These are phyloP conservation scores for Carassius gibelio DNA, from an alignment of 2,113 vertebrate species.

Conservation along the genomic window DNA sequence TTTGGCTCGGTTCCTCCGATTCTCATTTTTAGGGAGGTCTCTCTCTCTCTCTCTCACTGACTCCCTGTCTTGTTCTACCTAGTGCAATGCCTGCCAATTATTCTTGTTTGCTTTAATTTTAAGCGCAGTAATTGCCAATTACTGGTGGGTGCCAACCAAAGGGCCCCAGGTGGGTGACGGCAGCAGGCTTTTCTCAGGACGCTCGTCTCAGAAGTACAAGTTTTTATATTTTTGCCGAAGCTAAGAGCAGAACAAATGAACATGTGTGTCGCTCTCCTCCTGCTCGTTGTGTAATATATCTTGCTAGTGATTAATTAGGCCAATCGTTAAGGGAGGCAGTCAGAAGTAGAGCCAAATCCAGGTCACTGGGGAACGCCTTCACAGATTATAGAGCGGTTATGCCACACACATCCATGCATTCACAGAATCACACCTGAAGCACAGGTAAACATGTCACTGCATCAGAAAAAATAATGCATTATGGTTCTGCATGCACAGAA, in stretches of 20 bases:
- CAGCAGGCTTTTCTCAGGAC: slow-evolving; percentile 20
- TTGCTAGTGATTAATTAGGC: slow-evolving; percentile 32
- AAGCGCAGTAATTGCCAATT: slow-evolving; percentile 51
- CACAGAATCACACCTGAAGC: background rate
- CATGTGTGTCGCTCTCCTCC: slow-evolving; percentile 26
- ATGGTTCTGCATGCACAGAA: background rate
- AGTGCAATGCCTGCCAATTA: slow-evolving; percentile 40
- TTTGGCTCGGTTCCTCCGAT: slow-evolving; percentile 23
- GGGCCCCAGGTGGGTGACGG: slow-evolving; percentile 26
- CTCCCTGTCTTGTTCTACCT: slow-evolving; percentile 1
- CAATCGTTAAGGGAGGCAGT: slow-evolving; percentile 29
- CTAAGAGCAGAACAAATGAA: slow-evolving; percentile 29
- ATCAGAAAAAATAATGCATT: background rate
- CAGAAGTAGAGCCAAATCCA: slow-evolving; percentile 21
- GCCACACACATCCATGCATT: background rate
- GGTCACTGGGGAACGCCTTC: slow-evolving; percentile 18
- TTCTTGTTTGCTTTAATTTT: slow-evolving; percentile 55
- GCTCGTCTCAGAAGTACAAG: background rate
- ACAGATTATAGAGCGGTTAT: slow-evolving; percentile 26
- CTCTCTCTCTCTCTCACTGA: slow-evolving; percentile 34
- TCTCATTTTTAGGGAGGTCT: slow-evolving; percentile 20
- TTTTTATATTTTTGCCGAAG: slow-evolving; percentile 32
- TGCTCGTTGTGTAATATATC: slow-evolving; percentile 31
- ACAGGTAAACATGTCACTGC: background rate
- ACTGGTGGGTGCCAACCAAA: slow-evolving; percentile 38